Evolutionary conservation across 2,797 vertebrate species (phyloP).

Genomic region (Columba guinea): DNA sequence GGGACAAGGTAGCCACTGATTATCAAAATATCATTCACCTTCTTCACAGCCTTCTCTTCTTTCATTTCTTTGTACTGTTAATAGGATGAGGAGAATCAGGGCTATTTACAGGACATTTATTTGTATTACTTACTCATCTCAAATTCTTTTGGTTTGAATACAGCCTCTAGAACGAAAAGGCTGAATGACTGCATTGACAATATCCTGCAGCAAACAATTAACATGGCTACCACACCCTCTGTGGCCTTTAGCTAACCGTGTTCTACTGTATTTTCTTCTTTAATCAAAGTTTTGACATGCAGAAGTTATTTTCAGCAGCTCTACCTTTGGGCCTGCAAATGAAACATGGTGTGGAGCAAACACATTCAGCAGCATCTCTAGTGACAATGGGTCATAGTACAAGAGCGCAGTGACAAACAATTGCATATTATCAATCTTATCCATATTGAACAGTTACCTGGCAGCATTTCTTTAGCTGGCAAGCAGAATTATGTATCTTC

Average conservation of each 20-base stretch:
- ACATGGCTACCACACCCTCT: neutral
- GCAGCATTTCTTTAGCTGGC: constrained; percentile 31
- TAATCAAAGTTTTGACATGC: constrained; percentile 66
- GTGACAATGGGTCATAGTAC: neutral
- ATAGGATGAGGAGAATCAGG: neutral
- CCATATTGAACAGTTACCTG: neutral
- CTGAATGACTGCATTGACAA: constrained; percentile 18
- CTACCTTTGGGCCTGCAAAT: constrained; percentile 10
- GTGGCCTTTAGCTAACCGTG: neutral
- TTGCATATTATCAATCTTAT: constrained; percentile 20
- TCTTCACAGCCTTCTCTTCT: constrained; percentile 26
- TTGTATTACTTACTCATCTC: constrained; percentile 33
- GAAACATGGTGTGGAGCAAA: constrained; percentile 21
- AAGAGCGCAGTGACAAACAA: constrained; percentile 7
- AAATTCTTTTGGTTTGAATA: constrained; percentile 58
- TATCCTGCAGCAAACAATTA: constrained; percentile 6
- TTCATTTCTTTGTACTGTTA: constrained; percentile 43
- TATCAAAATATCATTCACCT: neutral
- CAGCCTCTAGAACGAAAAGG: constrained; percentile 49
- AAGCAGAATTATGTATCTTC: neutral
- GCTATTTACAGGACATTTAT: constrained; percentile 68
- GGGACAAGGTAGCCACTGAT: constrained; percentile 3
- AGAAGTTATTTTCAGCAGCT: constrained; percentile 64
- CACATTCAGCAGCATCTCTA: constrained; percentile 32
- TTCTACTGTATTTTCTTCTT: constrained; percentile 32